Conservation (phyloP, 2,797 vertebrate species). For the Phrynocephalus forsythii region DNA sequence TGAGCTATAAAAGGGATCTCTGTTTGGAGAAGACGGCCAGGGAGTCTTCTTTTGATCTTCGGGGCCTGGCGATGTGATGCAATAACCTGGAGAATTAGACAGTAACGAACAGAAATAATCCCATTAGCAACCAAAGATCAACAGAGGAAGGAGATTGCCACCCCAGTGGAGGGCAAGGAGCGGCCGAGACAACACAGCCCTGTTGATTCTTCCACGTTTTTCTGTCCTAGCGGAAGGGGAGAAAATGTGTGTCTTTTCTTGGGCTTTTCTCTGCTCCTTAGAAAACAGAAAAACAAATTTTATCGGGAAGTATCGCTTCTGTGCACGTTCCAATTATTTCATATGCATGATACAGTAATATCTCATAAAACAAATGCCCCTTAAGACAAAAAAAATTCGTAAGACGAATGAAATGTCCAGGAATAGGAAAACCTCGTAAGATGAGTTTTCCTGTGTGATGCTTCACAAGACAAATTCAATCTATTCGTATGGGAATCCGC, state of each 20-base stretch:
- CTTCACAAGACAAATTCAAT: too few species aligned
- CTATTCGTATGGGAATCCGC: too few species aligned
- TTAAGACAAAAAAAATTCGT: too few species aligned
- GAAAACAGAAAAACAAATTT: background rate
- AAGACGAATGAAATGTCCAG: too few species aligned
- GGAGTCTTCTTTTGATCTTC: constrained; percentile 50
- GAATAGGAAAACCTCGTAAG: too few species aligned
- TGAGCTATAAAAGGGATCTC: constrained; percentile 18
- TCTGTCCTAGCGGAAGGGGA: too few species aligned
- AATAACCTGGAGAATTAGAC: constrained; percentile 61
- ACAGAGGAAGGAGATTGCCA: background rate
- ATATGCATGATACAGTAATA: background rate
- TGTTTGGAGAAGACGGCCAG: constrained; percentile 43
- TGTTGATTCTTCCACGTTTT: too few species aligned
- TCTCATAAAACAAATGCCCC: too few species aligned
- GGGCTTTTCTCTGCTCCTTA: too few species aligned
- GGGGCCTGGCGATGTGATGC: constrained; percentile 45
- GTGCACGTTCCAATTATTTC: background rate
- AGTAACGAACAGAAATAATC: constrained; percentile 27
- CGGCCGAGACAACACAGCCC: too few species aligned
- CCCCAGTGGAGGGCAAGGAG: background rate
- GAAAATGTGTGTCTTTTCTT: too few species aligned
- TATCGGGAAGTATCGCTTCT: background rate
- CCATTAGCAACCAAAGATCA: constrained; percentile 32
- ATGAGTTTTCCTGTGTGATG: too few species aligned